Evolutionary conservation across 2,888 invertebrate genomes (phyloP), one percentile per base, ranked within the genome.

Genomic region (Melinaea marsaeus): DNA sequence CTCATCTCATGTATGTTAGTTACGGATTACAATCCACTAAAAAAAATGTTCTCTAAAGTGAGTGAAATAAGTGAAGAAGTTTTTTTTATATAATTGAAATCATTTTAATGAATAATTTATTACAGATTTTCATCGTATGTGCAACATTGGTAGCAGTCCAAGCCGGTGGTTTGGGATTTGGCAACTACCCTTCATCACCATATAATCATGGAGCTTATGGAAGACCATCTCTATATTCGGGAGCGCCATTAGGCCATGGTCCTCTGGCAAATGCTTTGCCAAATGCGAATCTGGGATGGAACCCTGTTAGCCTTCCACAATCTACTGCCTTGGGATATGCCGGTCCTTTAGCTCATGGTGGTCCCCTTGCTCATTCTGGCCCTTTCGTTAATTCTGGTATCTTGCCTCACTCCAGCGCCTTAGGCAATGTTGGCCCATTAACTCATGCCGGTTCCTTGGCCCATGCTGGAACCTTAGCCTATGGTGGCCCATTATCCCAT

Each of bases 11-110:
- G 81, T 82, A 85, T 85, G 84, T 85, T 85, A 90, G 87, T 88
- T 83, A 86, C 84, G 80, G 80, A 84, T 79, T 75, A 79, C 78
- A 77, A 83, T 78, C 79, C 81, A 79, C 78, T 79, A 78, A 76
- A 80, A 83, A 88, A 84, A 87, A 90, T 90, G 90, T 87, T 89
- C 75, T 71, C 85, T 68, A 87, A 86, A 87, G 90, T 90, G 81
- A 89, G 90, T 80, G 42, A 61, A 51, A 58, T 65, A 51, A 47
- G 5, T 13, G 58, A 22, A 22, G 48, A 54, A 34, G 33, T 58
- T 63, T 57, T 57, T 46, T 34, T 51, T 33, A 56, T 55, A 37
- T 54, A 7, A 48, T 54, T 9, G 11, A 35, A 42, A 42, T 45
- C 48, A 35, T 35, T 55, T 65, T 67, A 37, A 70, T 32, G 9